Evolutionary conservation across 2,113 vertebrate genomes (phyloP).

Genomic region (Myotis yumanensis): DNA sequence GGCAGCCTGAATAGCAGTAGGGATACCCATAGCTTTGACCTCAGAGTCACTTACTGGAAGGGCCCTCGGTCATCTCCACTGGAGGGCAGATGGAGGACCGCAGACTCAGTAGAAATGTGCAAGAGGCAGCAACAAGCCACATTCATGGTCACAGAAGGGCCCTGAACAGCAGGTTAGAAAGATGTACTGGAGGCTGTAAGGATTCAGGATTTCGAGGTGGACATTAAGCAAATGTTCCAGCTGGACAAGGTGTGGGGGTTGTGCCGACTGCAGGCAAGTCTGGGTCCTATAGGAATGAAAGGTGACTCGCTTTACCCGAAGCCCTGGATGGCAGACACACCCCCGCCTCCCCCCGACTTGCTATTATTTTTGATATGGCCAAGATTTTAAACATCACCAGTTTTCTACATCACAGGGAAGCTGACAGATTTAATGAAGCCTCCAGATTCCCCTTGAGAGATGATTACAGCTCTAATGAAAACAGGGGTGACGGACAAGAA

Average conservation of each 20-base stretch:
- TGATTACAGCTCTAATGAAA: constrained; percentile 68
- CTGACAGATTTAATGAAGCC: constrained; percentile 55
- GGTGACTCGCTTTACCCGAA: not conserved
- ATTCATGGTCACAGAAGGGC: not conserved
- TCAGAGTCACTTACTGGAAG: not conserved
- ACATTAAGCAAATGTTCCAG: not conserved
- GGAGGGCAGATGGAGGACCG: not conserved
- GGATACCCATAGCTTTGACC: not conserved
- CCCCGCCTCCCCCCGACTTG: not conserved
- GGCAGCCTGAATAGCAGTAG: not conserved
- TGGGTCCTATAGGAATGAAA: not conserved
- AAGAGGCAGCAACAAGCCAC: not conserved
- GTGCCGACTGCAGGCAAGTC: not conserved
- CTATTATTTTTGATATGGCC: constrained; percentile 32
- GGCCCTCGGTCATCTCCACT: not conserved
- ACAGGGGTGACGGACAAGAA: constrained; percentile 25
- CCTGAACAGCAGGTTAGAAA: not conserved
- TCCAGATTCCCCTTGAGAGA: constrained; percentile 46
- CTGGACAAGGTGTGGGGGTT: not conserved
- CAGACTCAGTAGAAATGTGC: not conserved
- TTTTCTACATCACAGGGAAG: constrained; percentile 49
- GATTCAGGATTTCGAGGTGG: not conserved
- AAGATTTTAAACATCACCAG: constrained; percentile 39
- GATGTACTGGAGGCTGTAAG: not conserved
- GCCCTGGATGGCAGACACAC: not conserved